Conservation (phyloP, 2,888 invertebrate genomes). For the Trissoscelio sp. region DNA sequence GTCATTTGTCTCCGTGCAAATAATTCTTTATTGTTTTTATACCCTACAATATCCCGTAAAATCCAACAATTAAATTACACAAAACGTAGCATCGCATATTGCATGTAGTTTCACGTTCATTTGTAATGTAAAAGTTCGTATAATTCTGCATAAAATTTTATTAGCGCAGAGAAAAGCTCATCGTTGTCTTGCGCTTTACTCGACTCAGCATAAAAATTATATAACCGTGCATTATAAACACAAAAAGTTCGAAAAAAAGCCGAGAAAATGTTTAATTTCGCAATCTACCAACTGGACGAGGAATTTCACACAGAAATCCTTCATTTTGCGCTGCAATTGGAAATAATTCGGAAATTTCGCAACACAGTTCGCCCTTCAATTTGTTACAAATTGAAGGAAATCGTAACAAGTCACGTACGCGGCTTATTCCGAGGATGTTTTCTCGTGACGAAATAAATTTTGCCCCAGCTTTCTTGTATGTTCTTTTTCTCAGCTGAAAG, state of each 20-base stretch:
- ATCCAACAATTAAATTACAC: slow-evolving; percentile 11
- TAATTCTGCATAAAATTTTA: slow-evolving; percentile 41
- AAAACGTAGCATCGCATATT: neutral
- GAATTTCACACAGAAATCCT: neutral
- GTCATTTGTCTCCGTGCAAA: neutral
- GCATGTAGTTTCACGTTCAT: slow-evolving; percentile 19
- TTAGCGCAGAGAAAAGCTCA: slow-evolving; percentile 28
- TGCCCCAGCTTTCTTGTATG: slow-evolving; percentile 45
- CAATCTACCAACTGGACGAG: neutral
- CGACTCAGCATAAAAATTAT: slow-evolving; percentile 22
- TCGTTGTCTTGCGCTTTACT: slow-evolving; percentile 30
- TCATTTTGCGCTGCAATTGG: slow-evolving; percentile 7
- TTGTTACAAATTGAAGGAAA: slow-evolving; percentile 50
- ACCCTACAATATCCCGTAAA: slow-evolving; percentile 2
- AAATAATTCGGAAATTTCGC: slow-evolving; percentile 26
- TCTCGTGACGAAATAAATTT: slow-evolving; percentile 60
- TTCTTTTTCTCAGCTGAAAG: slow-evolving; percentile 49
- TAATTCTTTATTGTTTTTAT: slow-evolving; percentile 15
- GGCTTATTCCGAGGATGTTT: slow-evolving; percentile 62
- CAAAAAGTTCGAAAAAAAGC: slow-evolving; percentile 11
- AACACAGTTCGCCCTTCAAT: slow-evolving; percentile 26
- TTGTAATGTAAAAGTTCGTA: slow-evolving; percentile 24
- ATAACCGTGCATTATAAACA: slow-evolving; percentile 13
- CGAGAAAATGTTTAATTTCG: neutral
- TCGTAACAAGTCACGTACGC: slow-evolving; percentile 59